Base-by-base conservation (phyloP, 2,888 invertebrate species). In the Ecliptopera silaceata region DNA sequence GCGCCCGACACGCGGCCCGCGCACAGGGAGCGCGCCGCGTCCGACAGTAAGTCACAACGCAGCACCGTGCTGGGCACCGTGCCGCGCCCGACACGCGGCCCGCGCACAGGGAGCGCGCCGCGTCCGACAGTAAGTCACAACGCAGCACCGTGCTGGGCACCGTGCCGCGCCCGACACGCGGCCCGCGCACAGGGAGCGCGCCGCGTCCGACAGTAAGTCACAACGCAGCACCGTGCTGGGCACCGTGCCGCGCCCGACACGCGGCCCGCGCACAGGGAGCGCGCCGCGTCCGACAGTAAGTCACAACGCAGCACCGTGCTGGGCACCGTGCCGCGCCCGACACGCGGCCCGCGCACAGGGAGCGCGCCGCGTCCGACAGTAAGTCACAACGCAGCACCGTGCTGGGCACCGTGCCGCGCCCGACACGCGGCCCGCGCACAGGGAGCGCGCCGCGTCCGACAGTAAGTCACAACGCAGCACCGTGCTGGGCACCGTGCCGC, bases 401-500 rank as follows among this genome's bases (percentile, higher is more conserved):
- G 65, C 38, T 26, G 66, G 56, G 5, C 61, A 54, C 47, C 32
- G 61, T 51, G 68, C 38, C n/a, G 43, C 61, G 2, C 63, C 68
- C 58, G 85, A 84, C 65, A 81, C 74, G 70, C 86, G 88, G 44
- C 80, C 90, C 66, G 83, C 90, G 75, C 73, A 76, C n/a, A n/a
- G 68, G 97, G 96, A 91, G 96, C 94, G 86, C 92, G 94, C 29
- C 94, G 94, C 34, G 94, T 95, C 72, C n/a, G n/a, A n/a, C n/a
- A n/a, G 94, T 97, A 47, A 94, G 95, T 63, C 95, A 95, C 73
- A 97, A 97, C 92, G 90, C 96, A 92, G 95, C 70, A 94, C 94
- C 20, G 91, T 94, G 31, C 93, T 97, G 52, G 89, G 91, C 43
- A 88, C 92, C 69, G 93, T 96, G 49, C 78, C 57, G 92, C 93